These are phyloP conservation scores for Pseudochirops cupreus DNA, from an alignment of 2,797 vertebrate species.

Conservation along the genomic window DNA sequence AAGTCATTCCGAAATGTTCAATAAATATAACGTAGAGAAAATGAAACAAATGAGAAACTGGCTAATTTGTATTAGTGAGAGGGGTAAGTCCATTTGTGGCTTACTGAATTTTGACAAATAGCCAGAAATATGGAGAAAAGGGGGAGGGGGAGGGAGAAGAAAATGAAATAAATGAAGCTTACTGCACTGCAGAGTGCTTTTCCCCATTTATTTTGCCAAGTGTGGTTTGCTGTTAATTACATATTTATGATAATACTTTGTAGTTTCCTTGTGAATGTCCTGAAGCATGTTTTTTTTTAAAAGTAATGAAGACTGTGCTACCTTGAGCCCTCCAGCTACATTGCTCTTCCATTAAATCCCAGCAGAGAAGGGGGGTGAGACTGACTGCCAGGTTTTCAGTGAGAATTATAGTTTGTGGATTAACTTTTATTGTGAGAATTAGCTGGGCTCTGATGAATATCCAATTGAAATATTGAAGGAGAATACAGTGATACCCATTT, in stretches of 20 bases:
- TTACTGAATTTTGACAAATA: constrained; percentile 68
- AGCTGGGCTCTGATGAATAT: constrained; percentile 32
- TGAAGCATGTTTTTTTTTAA: constrained; percentile 58
- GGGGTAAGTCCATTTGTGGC: constrained; percentile 40
- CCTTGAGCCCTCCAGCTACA: constrained; percentile 8
- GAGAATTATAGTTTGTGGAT: constrained; percentile 21
- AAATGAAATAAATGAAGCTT: constrained; percentile 61
- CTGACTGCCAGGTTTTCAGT: constrained; percentile 1
- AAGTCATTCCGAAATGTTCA: constrained; percentile 46
- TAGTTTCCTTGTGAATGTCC: constrained; percentile 55
- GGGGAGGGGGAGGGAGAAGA: not conserved
- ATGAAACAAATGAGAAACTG: constrained; percentile 60
- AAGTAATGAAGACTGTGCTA: constrained; percentile 30
- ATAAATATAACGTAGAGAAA: constrained; percentile 50
- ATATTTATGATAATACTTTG: constrained; percentile 62
- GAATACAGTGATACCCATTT: constrained; percentile 20
- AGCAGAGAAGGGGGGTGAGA: constrained; percentile 33
- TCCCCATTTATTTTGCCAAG: constrained; percentile 58
- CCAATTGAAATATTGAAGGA: constrained; percentile 43
- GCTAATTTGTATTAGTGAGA: constrained; percentile 59
- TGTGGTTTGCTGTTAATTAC: constrained; percentile 63
- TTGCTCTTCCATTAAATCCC: constrained; percentile 57
- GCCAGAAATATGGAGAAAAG: constrained; percentile 5
- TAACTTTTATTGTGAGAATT: constrained; percentile 56
- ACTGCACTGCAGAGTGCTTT: not conserved